Percentiles rank a stretch among this genome's conserved stretches.
Evolutionary conservation across 1,140 invertebrate genomes (phyloP).

Genomic region (Bombus fervidus): DNA sequence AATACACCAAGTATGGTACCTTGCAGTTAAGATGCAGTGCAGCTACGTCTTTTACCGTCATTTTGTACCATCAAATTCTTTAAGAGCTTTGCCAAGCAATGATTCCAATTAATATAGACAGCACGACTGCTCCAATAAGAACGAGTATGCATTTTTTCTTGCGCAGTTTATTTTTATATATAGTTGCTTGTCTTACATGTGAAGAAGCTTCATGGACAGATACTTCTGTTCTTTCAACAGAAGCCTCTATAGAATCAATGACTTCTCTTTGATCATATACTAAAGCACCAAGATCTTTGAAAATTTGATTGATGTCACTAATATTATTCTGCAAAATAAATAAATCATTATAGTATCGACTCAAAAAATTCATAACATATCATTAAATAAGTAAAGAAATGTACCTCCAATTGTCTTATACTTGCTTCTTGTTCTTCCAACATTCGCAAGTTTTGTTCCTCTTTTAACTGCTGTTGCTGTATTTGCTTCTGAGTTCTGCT

Average conservation of each 20-base stretch:
- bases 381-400: slow-evolving; percentile 82
- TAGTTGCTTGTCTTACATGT: slow-evolving; percentile 91
- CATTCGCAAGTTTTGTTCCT: slow-evolving; percentile 92
- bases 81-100: slow-evolving; percentile 83
- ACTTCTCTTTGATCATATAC: slow-evolving; percentile 99
- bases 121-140: slow-evolving; percentile 86
- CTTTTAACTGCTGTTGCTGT: slow-evolving; percentile 90
- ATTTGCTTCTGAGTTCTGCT: slow-evolving; percentile 83
- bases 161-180: slow-evolving; percentile 93
- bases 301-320: slow-evolving; percentile 98
- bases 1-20: slow-evolving; percentile 23
- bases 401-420: slow-evolving; percentile 94
- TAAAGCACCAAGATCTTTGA: slow-evolving; percentile 97
- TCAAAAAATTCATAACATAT: slow-evolving; percentile 91
- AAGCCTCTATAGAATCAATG: slow-evolving; percentile 98
- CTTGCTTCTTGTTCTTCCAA: slow-evolving; percentile 95
- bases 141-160: slow-evolving; percentile 92
- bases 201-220: slow-evolving; percentile 92
- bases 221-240: slow-evolving; percentile 94
- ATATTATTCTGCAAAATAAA: slow-evolving; percentile 91
- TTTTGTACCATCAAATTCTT: slow-evolving; percentile 6
- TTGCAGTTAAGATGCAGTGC: slow-evolving; percentile 23
- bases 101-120: slow-evolving; percentile 89
- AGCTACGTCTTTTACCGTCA: slow-evolving; percentile 34
- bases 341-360: background rate